These are phyloP conservation scores for Chaetogeoica ovagalla DNA, from an alignment of 2,888 invertebrate genomes.

Conservation along the genomic window DNA sequence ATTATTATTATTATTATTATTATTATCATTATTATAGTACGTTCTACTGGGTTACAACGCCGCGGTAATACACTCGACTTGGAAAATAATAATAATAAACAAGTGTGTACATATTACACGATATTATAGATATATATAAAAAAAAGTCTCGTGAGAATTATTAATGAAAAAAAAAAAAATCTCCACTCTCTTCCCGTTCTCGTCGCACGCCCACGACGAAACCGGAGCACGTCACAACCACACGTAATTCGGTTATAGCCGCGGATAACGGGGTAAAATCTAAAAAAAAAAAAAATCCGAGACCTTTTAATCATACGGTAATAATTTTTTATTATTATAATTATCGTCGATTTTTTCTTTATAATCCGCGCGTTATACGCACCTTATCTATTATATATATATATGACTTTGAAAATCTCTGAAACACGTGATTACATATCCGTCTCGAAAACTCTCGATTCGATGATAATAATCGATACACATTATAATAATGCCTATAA, in stretches of 20 bases:
- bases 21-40: not conserved
- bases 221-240: not conserved
- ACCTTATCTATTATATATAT: not conserved
- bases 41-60: not conserved
- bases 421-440: no score
- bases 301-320: slow-evolving; percentile 31
- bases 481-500: no score
- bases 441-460: no score
- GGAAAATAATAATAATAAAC: no score
- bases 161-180: slow-evolving; percentile 3
- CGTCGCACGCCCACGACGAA: not conserved
- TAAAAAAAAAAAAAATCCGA: no score
- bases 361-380: slow-evolving; percentile 17
- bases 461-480: no score
- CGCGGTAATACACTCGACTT: no score
- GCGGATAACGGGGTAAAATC: no score
- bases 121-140: not conserved
- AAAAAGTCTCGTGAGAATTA: slow-evolving; percentile 18
- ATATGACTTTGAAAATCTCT: not conserved
- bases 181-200: not conserved
- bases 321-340: slow-evolving; percentile 26
- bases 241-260: no score
- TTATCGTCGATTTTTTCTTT: not conserved
- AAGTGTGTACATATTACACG: not conserved
- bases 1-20: no score